These are phyloP conservation scores for Megamerina dolium DNA, from an alignment of 2,888 invertebrate species.

Conservation along the genomic window DNA sequence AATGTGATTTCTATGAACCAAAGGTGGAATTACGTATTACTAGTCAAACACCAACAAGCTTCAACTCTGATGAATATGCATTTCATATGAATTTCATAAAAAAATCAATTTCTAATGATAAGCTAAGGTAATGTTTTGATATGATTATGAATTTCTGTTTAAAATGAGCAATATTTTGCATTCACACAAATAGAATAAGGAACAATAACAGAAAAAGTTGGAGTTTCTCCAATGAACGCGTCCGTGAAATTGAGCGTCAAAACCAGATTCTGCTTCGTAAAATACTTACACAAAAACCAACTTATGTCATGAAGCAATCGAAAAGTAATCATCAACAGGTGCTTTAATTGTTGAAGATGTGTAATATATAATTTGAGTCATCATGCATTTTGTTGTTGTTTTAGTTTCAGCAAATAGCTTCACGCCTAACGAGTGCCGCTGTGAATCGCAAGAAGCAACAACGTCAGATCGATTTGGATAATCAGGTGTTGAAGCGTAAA, in stretches of 20 bases:
- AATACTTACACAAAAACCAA: constrained; percentile 51
- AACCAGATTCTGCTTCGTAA: constrained; percentile 56
- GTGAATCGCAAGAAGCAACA: constrained; percentile 52
- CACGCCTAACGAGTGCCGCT: constrained; percentile 20
- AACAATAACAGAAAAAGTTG: constrained; percentile 30
- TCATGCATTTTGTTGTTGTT: too few relatives aligned
- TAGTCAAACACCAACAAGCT: constrained; percentile 33
- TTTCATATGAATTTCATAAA: constrained; percentile 32
- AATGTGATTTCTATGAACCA: constrained; percentile 11
- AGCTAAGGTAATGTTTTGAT: constrained; percentile 20
- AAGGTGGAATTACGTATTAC: constrained; percentile 24
- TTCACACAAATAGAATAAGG: background rate
- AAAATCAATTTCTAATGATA: constrained; percentile 17
- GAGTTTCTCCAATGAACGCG: constrained; percentile 56
- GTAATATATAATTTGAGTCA: too few relatives aligned
- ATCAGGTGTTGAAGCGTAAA: constrained; percentile 51
- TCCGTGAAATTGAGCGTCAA: constrained; percentile 58
- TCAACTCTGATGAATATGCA: constrained; percentile 32
- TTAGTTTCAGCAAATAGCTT: too few relatives aligned
- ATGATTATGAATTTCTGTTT: background rate
- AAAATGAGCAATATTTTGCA: too few relatives aligned
- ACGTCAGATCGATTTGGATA: constrained; percentile 56
- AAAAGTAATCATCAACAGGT: too few relatives aligned
- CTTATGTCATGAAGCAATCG: constrained; percentile 19
- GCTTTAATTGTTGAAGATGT: too few relatives aligned